Conservation (phyloP, 2,888 invertebrate genomes). For the Nezara viridula region DNA sequence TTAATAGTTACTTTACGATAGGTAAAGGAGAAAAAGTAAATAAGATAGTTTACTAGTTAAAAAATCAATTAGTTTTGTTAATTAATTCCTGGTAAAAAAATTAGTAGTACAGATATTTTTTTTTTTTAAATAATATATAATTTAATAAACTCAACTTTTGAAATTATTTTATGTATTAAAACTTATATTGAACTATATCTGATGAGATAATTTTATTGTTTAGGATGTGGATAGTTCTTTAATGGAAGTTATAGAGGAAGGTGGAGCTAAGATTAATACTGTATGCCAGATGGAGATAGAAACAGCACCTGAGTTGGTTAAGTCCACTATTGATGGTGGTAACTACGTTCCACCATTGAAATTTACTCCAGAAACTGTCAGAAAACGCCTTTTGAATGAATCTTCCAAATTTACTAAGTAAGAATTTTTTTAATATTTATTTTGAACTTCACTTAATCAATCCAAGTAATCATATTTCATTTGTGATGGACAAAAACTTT, state of each 20-base stretch:
- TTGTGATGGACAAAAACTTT: too few relatives aligned
- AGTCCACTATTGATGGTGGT: constrained; percentile 15
- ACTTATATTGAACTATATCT: neutral
- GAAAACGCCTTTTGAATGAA: constrained; percentile 66
- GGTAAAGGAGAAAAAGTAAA: too few relatives aligned
- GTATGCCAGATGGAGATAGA: constrained; percentile 57
- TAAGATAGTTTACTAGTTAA: neutral
- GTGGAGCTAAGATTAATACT: constrained; percentile 22
- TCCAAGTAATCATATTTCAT: too few relatives aligned
- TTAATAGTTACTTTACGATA: too few relatives aligned
- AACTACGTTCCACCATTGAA: neutral
- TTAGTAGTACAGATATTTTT: too few relatives aligned
- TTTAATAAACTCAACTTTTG: neutral
- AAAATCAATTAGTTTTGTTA: too few relatives aligned
- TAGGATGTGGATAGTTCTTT: constrained; percentile 57
- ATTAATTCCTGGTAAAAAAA: too few relatives aligned
- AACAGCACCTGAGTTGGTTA: constrained; percentile 25
- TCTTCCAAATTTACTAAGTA: constrained; percentile 68
- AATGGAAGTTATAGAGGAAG: constrained; percentile 59
- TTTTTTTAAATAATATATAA: too few relatives aligned
- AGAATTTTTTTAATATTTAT: neutral
- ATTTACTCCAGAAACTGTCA: constrained; percentile 60
- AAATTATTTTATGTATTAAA: neutral
- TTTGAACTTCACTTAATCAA: too few relatives aligned
- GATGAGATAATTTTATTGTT: neutral